phyloP scores from a whole-genome alignment of 2,888 invertebrate genomes.

The Zaprionus lineosus region DNA sequence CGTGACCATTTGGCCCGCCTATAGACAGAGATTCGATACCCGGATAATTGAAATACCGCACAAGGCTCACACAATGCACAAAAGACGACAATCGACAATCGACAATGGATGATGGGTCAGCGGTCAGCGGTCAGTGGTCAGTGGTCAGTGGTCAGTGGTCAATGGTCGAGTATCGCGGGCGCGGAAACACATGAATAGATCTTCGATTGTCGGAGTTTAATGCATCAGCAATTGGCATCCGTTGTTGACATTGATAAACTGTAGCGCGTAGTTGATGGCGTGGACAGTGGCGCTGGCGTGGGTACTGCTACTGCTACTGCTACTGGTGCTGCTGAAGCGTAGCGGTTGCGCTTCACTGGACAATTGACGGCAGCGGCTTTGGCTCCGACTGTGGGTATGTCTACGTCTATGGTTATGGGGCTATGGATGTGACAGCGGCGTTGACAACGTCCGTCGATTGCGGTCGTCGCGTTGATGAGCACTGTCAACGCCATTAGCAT shows the following conservation, averaged over 20 bases:
- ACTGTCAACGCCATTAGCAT: constrained; percentile 81
- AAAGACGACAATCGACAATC: constrained; percentile 14
- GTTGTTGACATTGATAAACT: constrained; percentile 76
- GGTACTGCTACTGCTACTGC: constrained; percentile 9
- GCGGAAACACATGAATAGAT: constrained; percentile 30
- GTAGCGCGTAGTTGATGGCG: constrained; percentile 43
- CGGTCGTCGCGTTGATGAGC: constrained; percentile 69
- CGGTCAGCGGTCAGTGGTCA: constrained; percentile 14
- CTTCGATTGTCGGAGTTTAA: constrained; percentile 48
- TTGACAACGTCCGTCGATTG: constrained; percentile 55
- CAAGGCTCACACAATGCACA: constrained; percentile 38
- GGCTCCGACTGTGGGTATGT: too few species aligned
- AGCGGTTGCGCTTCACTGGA: constrained; percentile 76
- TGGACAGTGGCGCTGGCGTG: constrained; percentile 17
- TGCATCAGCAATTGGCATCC: constrained; percentile 71
- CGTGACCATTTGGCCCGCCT: constrained; percentile 81
- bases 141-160: constrained; percentile 13
- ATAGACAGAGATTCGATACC: constrained; percentile 17
- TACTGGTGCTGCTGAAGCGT: constrained; percentile 57
- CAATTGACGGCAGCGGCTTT: constrained; percentile 55
- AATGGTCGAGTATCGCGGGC: constrained; percentile 17
- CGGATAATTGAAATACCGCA: constrained; percentile 49
- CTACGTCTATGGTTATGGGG: neutral
- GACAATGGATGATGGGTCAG: too few species aligned
- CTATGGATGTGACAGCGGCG: constrained; percentile 17